Evolutionary conservation across 2,888 invertebrate species (phyloP).

Genomic region (Sesamia inferens): DNA sequence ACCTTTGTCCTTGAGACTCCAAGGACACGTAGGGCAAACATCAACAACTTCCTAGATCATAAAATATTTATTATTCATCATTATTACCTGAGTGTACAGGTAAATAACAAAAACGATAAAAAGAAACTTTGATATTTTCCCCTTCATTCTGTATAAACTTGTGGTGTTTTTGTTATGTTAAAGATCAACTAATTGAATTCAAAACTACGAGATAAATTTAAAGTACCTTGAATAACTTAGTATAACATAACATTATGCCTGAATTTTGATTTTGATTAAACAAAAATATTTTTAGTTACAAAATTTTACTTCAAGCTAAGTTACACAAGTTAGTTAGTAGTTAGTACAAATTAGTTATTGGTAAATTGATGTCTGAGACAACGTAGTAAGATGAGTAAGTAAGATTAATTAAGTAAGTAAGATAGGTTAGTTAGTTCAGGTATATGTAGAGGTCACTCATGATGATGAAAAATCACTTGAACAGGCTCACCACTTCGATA

Average conservation of each 20-base stretch:
- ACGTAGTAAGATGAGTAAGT: background rate
- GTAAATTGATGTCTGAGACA: background rate
- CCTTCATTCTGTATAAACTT: background rate
- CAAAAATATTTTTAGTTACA: background rate
- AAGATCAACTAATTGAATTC: constrained; percentile 11
- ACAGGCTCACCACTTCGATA: too few relatives aligned
- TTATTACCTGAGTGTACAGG: constrained; percentile 7
- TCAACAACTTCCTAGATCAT: constrained; percentile 15
- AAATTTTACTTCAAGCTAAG: too few relatives aligned
- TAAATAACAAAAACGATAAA: constrained; percentile 17
- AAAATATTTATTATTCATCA: constrained; percentile 18
- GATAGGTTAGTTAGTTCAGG: background rate
- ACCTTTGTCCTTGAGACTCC: constrained; percentile 1
- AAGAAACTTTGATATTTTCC: constrained; percentile 7
- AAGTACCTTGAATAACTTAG: background rate
- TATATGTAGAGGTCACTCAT: background rate
- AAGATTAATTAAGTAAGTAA: background rate
- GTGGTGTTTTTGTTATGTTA: constrained; percentile 7
- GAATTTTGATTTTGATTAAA: background rate
- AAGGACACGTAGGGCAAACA: constrained; percentile 13
- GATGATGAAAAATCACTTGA: background rate
- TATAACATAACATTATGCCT: too few relatives aligned
- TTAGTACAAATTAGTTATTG: too few relatives aligned
- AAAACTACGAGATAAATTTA: background rate
- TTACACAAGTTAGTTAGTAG: too few relatives aligned